phyloP scores from a whole-genome alignment of 2,888 invertebrate species.

The Drosophila recens region DNA sequence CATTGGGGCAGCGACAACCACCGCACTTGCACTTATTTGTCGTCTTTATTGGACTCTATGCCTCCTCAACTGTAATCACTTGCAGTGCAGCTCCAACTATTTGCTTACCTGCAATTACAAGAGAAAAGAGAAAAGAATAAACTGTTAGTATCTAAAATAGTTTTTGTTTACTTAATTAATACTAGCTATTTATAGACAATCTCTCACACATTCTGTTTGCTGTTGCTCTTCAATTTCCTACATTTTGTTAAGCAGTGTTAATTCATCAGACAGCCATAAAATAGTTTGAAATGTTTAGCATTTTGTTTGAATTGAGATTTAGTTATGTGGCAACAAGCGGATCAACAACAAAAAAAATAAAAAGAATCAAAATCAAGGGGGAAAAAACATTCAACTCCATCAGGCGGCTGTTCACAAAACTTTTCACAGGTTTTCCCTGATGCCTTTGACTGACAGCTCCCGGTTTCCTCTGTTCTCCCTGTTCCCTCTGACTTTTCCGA shows the following conservation, averaged over 20 bases:
- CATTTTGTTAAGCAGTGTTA: slow-evolving; percentile 26
- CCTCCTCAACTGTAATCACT: slow-evolving; percentile 33
- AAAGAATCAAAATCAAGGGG: slow-evolving; percentile 9
- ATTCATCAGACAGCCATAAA: slow-evolving; percentile 61
- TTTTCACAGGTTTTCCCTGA: slow-evolving; percentile 39
- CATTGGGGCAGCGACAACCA: slow-evolving; percentile 64
- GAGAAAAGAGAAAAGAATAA: slow-evolving; percentile 6
- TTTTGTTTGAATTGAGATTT: slow-evolving; percentile 79
- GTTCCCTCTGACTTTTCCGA: slow-evolving; percentile 5
- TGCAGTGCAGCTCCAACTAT: slow-evolving; percentile 33
- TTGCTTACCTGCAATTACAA: slow-evolving; percentile 66
- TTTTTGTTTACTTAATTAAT: slow-evolving; percentile 24
- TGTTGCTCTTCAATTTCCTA: background rate
- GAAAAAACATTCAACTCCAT: slow-evolving; percentile 10
- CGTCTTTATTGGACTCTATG: slow-evolving; percentile 29
- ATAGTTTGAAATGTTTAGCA: slow-evolving; percentile 75
- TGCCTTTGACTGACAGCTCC: slow-evolving; percentile 49
- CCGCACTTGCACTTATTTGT: slow-evolving; percentile 76
- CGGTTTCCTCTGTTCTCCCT: background rate
- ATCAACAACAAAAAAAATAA: slow-evolving; percentile 36
- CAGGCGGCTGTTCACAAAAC: slow-evolving; percentile 42
- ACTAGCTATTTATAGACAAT: slow-evolving; percentile 13
- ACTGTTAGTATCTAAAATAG: slow-evolving; percentile 3
- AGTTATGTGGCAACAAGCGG: slow-evolving; percentile 79
- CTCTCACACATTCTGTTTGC: background rate